Evolutionary conservation across 2,113 vertebrate genomes (phyloP).

Genomic region (Grallaria varia): DNA sequence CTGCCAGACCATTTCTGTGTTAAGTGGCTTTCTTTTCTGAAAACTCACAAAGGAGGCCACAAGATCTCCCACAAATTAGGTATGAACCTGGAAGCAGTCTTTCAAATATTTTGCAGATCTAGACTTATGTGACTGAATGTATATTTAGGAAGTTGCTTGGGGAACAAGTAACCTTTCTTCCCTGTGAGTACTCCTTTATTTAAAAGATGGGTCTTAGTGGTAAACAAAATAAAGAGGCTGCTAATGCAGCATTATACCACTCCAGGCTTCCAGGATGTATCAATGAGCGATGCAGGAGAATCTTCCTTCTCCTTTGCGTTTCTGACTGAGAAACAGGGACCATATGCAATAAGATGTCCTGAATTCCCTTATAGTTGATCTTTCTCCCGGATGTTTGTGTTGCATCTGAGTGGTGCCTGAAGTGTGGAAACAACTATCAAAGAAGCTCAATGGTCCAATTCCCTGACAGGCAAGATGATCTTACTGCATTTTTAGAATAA

Average conservation of each 20-base stretch:
- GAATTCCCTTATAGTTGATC: background rate
- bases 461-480: background rate
- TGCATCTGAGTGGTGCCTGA: background rate
- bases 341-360: background rate
- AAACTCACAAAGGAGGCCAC: background rate
- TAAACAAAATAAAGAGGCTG: background rate
- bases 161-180: background rate
- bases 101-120: background rate
- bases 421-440: background rate
- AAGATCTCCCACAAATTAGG: background rate
- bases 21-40: background rate
- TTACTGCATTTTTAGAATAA: background rate
- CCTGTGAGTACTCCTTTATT: background rate
- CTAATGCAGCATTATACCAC: background rate
- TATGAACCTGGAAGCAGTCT: background rate
- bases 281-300: background rate
- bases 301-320: background rate
- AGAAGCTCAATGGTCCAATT: background rate
- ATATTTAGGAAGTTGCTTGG: background rate
- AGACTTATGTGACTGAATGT: background rate
- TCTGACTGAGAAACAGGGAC: background rate
- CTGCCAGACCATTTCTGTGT: constrained; percentile 1
- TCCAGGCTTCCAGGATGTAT: background rate
- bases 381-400: background rate
- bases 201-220: background rate